Evolutionary conservation across 2,888 invertebrate species (phyloP), one percentile per base, ranked within the genome.

Genomic region (Sthenelais limicola): DNA sequence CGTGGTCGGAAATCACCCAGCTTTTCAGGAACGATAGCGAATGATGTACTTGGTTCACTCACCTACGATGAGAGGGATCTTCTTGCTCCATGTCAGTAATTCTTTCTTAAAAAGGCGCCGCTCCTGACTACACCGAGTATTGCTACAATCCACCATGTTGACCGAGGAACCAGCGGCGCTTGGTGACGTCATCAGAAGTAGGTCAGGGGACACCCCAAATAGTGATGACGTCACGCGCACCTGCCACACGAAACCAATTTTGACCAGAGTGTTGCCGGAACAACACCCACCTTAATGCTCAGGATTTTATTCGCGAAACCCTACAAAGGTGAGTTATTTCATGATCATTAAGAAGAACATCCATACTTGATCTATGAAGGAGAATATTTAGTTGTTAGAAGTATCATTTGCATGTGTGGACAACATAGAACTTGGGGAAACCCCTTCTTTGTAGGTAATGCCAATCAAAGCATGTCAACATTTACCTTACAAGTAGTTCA

Each of bases 41-140:
- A 67, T 67, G 9, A 62, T 66, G 56, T 47, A 49, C 21, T 26
- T 21, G 47, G 70, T 62, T 51, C 72, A 84, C 85, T 80, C 80
- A 86, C 86, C 86, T 38, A 85, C 79, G 43, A 82, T 76, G 48
- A 85, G 78, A 73, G 85, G 87, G 52, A 88, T 80, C 81, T 87
- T 88, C 76, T 87, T 87, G 79, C 85, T 83, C 88, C 87, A 88
- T 78, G 86, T 84, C 72, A 86, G 80, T 73, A 88, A 83, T 79
- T 88, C 88, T 80, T 85, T 84, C 81, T 82, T 82, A 80, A 87
- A 82, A 78, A 81, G 80, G 72, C 84, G 81, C 78, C 85, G 82
- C 80, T 86, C 85, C 80, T 86, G 84, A 71, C 80, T 82, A 78
- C 86, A 86, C 75, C 85, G 81, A 76, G 82, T 77, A 79, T 82